A percentile compares a stretch with the other conserved stretches of the same genome.
phyloP scores from a whole-genome alignment of 2,888 invertebrate genomes.

The Caenorhabditis virilis region DNA sequence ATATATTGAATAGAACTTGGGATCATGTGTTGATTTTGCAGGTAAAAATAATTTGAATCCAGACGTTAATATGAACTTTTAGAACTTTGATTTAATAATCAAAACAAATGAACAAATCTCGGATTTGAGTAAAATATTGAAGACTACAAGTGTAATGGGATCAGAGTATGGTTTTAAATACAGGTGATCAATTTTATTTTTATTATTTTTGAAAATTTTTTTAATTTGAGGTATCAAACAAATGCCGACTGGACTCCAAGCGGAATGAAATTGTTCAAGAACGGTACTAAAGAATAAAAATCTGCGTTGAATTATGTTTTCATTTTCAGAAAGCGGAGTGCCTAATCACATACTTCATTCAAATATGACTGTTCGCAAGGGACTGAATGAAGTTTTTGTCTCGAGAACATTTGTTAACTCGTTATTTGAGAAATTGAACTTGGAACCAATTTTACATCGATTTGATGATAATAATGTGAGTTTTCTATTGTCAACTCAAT shows the following conservation, averaged over 20 bases:
- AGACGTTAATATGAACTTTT: neutral
- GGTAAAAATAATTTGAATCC: slow-evolving; percentile 1
- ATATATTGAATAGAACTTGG: slow-evolving; percentile 18
- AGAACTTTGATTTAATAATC: slow-evolving; percentile 30
- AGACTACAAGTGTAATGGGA: slow-evolving; percentile 33
- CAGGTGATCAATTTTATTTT: neutral
- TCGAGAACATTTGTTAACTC: slow-evolving; percentile 31
- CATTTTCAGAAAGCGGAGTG: slow-evolving; percentile 22
- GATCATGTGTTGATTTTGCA: slow-evolving; percentile 23
- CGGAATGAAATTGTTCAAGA: slow-evolving; percentile 30
- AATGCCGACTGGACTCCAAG: slow-evolving; percentile 31
- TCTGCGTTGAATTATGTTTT: neutral
- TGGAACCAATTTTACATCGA: slow-evolving; percentile 12
- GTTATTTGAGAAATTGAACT: slow-evolving; percentile 27
- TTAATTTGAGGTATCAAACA: slow-evolving; percentile 13
- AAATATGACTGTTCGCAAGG: slow-evolving; percentile 16
- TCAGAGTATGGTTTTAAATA: slow-evolving; percentile 20
- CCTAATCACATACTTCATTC: slow-evolving; percentile 16
- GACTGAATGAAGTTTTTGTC: slow-evolving; percentile 27
- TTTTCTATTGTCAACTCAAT: no score
- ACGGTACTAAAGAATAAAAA: slow-evolving; percentile 4
- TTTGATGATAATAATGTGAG: slow-evolving; percentile 25
- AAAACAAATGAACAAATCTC: slow-evolving; percentile 24
- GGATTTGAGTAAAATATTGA: slow-evolving; percentile 22
- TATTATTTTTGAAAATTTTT: no score